phyloP scores from a whole-genome alignment of 1,140 invertebrate species.

The Bombus affinis region DNA sequence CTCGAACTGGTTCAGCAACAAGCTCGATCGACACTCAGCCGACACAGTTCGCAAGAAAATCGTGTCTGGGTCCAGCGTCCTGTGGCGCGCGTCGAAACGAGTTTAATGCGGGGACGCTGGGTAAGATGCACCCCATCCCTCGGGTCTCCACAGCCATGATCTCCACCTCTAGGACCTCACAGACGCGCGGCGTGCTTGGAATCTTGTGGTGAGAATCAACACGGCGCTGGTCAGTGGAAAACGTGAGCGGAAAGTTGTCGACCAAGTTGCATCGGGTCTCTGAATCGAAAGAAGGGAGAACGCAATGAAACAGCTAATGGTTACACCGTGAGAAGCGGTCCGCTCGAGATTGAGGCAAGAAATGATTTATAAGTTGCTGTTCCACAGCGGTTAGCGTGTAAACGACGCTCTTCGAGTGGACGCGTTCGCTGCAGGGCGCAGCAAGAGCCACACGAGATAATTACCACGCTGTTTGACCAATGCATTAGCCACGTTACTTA shows the following conservation, averaged over 20 bases:
- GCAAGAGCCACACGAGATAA: constrained; percentile 15
- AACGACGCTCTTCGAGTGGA: constrained; percentile 14
- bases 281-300: constrained; percentile 14
- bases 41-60: constrained; percentile 39
- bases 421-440: constrained; percentile 3
- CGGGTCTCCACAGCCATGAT: neutral
- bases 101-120: constrained; percentile 30
- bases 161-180: constrained; percentile 16
- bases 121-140: constrained; percentile 19
- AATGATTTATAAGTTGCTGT: constrained; percentile 59
- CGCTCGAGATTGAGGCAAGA: constrained; percentile 55
- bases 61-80: constrained; percentile 27
- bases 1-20: constrained; percentile 38
- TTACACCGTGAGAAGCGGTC: constrained; percentile 56
- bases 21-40: constrained; percentile 25
- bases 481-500: constrained; percentile 12
- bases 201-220: neutral
- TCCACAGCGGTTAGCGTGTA: constrained; percentile 22
- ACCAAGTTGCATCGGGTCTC: neutral
- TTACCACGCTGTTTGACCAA: constrained; percentile 19
- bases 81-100: constrained; percentile 35
- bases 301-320: constrained; percentile 57
- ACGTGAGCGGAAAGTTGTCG: constrained; percentile 46
- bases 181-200: neutral
- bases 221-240: neutral